Evolutionary conservation across 2,888 invertebrate genomes (phyloP).

Genomic region (Perdita meconis): DNA sequence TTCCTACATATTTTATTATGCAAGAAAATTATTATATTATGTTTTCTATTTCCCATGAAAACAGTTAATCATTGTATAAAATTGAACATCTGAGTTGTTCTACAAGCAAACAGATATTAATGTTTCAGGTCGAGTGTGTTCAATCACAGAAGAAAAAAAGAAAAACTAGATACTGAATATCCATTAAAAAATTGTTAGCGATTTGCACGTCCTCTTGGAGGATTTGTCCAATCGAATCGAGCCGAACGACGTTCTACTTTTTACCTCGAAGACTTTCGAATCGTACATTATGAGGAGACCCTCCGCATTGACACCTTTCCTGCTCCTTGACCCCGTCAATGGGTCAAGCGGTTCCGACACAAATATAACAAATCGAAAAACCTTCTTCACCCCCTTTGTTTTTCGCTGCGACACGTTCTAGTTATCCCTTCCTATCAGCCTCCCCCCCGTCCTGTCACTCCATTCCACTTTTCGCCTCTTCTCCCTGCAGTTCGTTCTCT

Average conservation of each 20-base stretch:
- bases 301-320: constrained; percentile 42
- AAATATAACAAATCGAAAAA: constrained; percentile 62
- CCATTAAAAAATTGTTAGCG: not conserved
- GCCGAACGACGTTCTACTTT: not conserved
- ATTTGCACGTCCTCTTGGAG: constrained; percentile 2
- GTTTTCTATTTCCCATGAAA: too few species aligned
- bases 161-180: too few species aligned
- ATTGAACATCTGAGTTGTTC: too few species aligned
- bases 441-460: constrained; percentile 11
- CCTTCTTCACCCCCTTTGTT: constrained; percentile 47
- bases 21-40: too few species aligned
- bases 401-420: constrained; percentile 53
- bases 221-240: too few species aligned
- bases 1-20: too few species aligned
- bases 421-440: constrained; percentile 44
- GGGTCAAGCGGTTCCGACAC: constrained; percentile 57
- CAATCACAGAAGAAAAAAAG: too few species aligned
- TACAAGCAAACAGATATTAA: too few species aligned
- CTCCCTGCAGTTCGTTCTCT: constrained; percentile 35
- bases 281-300: constrained; percentile 3
- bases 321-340: constrained; percentile 51
- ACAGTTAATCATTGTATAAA: too few species aligned
- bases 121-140: too few species aligned
- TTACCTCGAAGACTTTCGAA: constrained; percentile 7
- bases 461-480: constrained; percentile 5